Evolutionary conservation across 2,888 invertebrate species (phyloP), one percentile per base, ranked within the genome.

Genomic region (Escarpia spicata): DNA sequence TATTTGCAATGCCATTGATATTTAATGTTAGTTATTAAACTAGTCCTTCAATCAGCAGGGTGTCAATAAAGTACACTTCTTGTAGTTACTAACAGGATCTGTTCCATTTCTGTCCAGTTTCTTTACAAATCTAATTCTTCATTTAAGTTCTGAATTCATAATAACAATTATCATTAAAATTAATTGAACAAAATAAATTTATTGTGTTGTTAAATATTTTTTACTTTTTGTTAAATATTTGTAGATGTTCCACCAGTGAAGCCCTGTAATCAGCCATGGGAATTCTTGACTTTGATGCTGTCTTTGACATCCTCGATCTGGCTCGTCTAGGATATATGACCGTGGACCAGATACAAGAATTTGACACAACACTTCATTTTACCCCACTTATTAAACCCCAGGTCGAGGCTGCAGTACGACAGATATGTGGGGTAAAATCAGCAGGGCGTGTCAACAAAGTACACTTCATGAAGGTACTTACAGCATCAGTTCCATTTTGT

Each of bases 251-350:
- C 75, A 19, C 75, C 75, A 75, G 19, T 75, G 75, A 91, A 10
- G 15, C 19, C n/a, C n/a, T 19, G 12, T 12, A 91, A 93, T n/a
- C 52, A 75, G 75, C 6, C 26, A 93, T 93, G 93, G 93, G 92
- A 9, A 89, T 93, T n/a, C 92, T 60, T 19, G 93, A 93, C 91
- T 93, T 93, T 92, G 92, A 92, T 60, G 93, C 91, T 3, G 89
- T 95, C 90, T 96, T 95, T 94, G 95, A 95, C 92, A 94, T 93
- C 26, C 94, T 95, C 44, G 95, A 96, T 93, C 94, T 94, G 4
- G 91, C 94, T 9, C 93, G 95, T 91, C 94, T 94, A 43, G 95
- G 95, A 12, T 95, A 93, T 93, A 92, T 95, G 10, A 95, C 95
- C 9, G 92, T 93, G 15, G 94, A 95, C 1, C 94, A 96, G 91